Evolutionary conservation across 1,140 invertebrate genomes (phyloP), one percentile per base, ranked within the genome.

Genomic region (Brachionus paranguensis): DNA sequence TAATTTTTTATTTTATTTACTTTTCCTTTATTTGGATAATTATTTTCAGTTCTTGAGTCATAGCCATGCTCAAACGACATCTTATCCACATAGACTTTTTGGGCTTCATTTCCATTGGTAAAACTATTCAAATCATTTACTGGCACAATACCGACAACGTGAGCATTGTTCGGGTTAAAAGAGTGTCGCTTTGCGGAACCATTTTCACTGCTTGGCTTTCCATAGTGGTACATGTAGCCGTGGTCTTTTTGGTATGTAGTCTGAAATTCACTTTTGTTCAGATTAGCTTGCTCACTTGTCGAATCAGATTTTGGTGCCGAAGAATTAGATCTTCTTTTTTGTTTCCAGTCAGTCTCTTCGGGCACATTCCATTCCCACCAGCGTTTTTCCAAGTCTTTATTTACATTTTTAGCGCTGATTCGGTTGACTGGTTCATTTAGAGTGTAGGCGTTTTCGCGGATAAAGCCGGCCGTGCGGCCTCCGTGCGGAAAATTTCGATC

Each of bases 181-280:
- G 78, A 64, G 29, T 81, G 78, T 64, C 78, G 20, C 20, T 68
- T 68, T 20, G 45, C 78, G 5, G 12, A 41, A 3, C 37, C 64
- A 27, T 55, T 45, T 64, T 45, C 53, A 14, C 33, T 29, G 10
- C 3, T 17, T 29, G 50, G 78, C 24, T 47, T 20, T 11, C 64
- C 64, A 41, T 45, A 68, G 60, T 81, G 33, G 33, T 68, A 33
- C 78, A 81, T 45, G 27, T 64, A 68, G 43, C 78, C 64, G 29
- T 81, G 78, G 45, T 81, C 78, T 43, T 81, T 81, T 68, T 81
- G 53, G 24, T 81, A 81, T 29, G 78, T 81, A 17, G 78, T 81
- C 43, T 81, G 50, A 60, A 81, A 68, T 45, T 81, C 64, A 55
- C 55, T 64, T 64, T 81, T 64, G 20, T 60, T 81, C 53, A 64